phyloP scores from a whole-genome alignment of 1,140 invertebrate genomes.

The Oncopodura yosiiana region DNA sequence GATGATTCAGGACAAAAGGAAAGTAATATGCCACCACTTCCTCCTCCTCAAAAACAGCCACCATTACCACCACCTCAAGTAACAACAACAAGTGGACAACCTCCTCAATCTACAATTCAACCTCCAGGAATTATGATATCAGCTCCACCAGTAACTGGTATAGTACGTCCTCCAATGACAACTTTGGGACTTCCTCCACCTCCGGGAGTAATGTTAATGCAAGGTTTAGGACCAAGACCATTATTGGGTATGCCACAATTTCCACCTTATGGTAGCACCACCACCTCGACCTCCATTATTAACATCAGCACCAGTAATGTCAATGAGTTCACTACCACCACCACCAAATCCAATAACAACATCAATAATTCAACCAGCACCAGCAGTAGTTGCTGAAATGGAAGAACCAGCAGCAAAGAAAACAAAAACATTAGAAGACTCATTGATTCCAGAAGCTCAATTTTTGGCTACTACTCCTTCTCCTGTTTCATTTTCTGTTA shows the following conservation, averaged over 20 bases:
- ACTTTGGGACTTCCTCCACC: slow-evolving; percentile 25
- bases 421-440: slow-evolving; percentile 73
- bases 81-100: slow-evolving; percentile 9
- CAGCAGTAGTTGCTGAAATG: slow-evolving; percentile 41
- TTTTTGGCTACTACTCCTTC: slow-evolving; percentile 61
- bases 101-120: slow-evolving; percentile 14
- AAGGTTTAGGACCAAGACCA: slow-evolving; percentile 19
- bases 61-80: slow-evolving; percentile 41
- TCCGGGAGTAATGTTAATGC: slow-evolving; percentile 24
- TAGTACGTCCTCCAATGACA: slow-evolving; percentile 30
- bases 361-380: slow-evolving; percentile 2
- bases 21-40: too few relatives aligned
- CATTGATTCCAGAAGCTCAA: slow-evolving; percentile 73
- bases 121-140: slow-evolving; percentile 31
- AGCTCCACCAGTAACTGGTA: slow-evolving; percentile 34
- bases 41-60: slow-evolving; percentile 46
- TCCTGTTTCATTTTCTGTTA: slow-evolving; percentile 65
- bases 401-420: slow-evolving; percentile 84
- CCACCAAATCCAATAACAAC: slow-evolving; percentile 23
- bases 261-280: slow-evolving; percentile 20
- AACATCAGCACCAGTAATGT: slow-evolving; percentile 11
- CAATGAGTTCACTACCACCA: slow-evolving; percentile 6
- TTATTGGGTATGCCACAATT: slow-evolving; percentile 26
- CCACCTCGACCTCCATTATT: slow-evolving; percentile 25
- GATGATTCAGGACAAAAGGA: too few relatives aligned